Percentiles rank a stretch among this genome's conserved stretches.
Evolutionary conservation across 2,113 vertebrate species (phyloP).

Genomic region (Ochotona princeps): DNA sequence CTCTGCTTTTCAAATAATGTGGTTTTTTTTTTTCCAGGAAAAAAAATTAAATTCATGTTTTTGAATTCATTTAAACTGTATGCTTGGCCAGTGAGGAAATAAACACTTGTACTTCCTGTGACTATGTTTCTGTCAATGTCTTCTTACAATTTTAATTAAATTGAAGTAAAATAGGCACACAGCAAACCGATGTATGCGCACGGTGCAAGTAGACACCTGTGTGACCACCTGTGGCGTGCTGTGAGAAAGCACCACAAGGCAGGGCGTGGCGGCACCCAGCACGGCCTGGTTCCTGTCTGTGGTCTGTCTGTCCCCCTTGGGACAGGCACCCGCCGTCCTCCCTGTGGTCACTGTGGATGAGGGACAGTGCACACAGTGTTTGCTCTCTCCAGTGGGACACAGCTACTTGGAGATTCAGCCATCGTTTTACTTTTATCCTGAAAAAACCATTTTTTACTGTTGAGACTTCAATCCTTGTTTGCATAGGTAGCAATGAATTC

Average conservation of each 20-base stretch:
- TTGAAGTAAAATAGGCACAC: background rate
- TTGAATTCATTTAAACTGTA: background rate
- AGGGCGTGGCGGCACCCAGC: background rate
- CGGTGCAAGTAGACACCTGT: background rate
- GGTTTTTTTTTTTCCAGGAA: background rate
- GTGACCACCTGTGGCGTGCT: background rate
- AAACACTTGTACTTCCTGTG: background rate
- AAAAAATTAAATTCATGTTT: background rate
- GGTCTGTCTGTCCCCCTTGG: background rate
- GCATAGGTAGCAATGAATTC: background rate
- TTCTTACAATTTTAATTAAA: background rate
- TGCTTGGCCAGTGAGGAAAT: background rate
- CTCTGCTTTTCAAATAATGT: background rate
- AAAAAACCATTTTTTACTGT: background rate
- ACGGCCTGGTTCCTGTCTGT: background rate
- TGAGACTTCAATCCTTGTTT: background rate
- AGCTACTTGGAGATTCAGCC: background rate
- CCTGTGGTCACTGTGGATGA: background rate
- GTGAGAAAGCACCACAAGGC: background rate
- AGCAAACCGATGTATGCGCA: background rate
- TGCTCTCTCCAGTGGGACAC: background rate
- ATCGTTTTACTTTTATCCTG: background rate
- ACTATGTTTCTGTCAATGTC: background rate
- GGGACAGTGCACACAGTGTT: background rate
- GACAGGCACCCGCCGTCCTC: background rate